A percentile compares a stretch with the other conserved stretches of the same genome.
Conservation (phyloP, 2,888 invertebrate species). For the Drosophila percnosoma region DNA sequence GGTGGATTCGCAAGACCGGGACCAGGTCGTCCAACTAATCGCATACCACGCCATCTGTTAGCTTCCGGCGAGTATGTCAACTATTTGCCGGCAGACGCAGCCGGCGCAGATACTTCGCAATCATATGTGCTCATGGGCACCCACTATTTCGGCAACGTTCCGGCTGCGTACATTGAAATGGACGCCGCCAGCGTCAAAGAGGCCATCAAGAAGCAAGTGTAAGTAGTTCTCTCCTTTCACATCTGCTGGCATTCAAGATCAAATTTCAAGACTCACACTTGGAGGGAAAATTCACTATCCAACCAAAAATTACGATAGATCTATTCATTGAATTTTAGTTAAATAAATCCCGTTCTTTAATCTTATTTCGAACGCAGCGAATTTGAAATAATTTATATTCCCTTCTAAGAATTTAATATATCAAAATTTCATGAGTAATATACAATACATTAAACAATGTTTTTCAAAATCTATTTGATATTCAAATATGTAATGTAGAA, state of each 20-base stretch:
- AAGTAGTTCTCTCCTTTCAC: slow-evolving; percentile 84
- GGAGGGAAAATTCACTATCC: not conserved
- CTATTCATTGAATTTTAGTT: not conserved
- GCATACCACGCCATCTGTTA: slow-evolving; percentile 84
- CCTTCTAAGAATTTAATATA: not conserved
- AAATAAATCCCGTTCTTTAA: not conserved
- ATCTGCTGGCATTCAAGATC: not conserved
- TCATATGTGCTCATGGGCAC: slow-evolving; percentile 84
- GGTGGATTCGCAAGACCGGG: slow-evolving; percentile 85
- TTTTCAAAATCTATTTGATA: not conserved
- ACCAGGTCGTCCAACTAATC: slow-evolving; percentile 84
- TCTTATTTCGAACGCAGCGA: not conserved
- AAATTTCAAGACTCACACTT: slow-evolving; percentile 1
- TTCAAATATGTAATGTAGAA: not conserved
- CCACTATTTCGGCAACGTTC: slow-evolving; percentile 84
- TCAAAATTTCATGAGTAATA: not conserved
- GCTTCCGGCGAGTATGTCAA: slow-evolving; percentile 81
- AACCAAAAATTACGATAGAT: not conserved
- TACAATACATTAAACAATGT: not conserved
- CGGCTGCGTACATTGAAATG: slow-evolving; percentile 84
- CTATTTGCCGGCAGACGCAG: slow-evolving; percentile 81
- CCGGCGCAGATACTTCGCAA: slow-evolving; percentile 82
- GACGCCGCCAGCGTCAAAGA: slow-evolving; percentile 89
- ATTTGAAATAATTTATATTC: not conserved
- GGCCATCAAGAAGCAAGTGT: slow-evolving; percentile 96